Percentiles rank a stretch among this genome's conserved stretches.
Evolutionary conservation across 2,113 vertebrate species (phyloP).

Genomic region (Petaurus breviceps): DNA sequence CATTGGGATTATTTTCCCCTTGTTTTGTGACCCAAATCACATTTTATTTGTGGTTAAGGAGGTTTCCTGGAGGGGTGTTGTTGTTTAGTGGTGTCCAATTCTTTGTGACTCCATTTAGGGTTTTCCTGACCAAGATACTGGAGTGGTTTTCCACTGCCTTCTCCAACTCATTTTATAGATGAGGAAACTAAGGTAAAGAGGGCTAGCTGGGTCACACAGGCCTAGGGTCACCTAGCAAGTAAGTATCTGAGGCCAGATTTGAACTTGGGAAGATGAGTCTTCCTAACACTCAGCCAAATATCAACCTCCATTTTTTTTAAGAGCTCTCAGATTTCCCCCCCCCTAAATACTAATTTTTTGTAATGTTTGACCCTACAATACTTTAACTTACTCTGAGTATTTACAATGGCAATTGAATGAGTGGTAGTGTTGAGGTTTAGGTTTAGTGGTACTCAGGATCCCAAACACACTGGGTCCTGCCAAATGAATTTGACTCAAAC

Average conservation of each 20-base stretch:
- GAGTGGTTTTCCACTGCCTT: neutral
- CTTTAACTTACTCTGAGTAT: constrained; percentile 85
- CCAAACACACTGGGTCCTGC: too few species aligned
- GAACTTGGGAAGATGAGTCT: neutral
- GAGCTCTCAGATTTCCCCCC: neutral
- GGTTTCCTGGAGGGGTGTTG: neutral
- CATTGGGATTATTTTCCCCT: too few species aligned
- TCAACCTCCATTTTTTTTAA: neutral
- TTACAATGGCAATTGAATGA: constrained; percentile 83
- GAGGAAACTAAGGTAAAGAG: neutral
- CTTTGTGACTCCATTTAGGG: neutral
- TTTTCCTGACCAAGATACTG: neutral
- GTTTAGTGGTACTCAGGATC: too few species aligned
- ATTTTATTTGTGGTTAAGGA: neutral
- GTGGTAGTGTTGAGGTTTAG: constrained; percentile 72
- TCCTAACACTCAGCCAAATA: neutral
- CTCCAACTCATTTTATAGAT: neutral
- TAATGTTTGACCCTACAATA: constrained; percentile 88
- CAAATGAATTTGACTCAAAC: too few species aligned
- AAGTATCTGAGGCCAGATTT: neutral
- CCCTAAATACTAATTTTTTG: constrained; percentile 1
- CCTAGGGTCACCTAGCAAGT: neutral
- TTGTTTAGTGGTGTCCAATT: neutral
- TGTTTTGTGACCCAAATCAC: neutral
- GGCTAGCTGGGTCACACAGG: neutral